Evolutionary conservation across 2,888 invertebrate genomes (phyloP).

Genomic region (Drosophila niveifrons): DNA sequence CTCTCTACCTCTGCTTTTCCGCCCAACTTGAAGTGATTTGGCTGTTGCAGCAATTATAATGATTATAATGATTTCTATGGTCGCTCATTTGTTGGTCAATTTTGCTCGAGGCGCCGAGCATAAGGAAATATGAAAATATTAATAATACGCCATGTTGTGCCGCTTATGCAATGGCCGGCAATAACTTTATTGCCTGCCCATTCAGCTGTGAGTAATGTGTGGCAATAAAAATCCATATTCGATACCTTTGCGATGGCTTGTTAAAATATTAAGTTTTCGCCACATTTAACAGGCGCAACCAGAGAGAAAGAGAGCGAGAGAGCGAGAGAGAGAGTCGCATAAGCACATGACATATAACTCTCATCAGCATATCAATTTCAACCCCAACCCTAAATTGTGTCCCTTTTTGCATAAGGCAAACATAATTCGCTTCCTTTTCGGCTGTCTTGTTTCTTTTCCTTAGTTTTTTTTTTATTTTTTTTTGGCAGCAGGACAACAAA

Average conservation of each 20-base stretch:
- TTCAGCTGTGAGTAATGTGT: constrained; percentile 56
- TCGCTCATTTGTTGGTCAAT: constrained; percentile 34
- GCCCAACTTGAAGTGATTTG: constrained; percentile 39
- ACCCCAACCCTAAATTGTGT: constrained; percentile 19
- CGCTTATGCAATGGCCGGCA: constrained; percentile 46
- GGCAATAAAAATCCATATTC: constrained; percentile 43
- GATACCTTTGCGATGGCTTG: constrained; percentile 50
- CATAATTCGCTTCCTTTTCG: constrained; percentile 72
- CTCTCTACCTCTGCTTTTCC: not conserved
- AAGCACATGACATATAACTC: constrained; percentile 33
- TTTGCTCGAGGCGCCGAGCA: constrained; percentile 21
- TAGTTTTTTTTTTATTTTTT: not conserved
- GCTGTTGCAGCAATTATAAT: constrained; percentile 44
- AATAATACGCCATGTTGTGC: constrained; percentile 63
- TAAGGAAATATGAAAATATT: constrained; percentile 43
- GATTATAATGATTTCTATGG: constrained; percentile 37
- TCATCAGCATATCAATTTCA: constrained; percentile 68
- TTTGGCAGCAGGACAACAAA: constrained; percentile 46
- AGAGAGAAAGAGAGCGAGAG: not conserved
- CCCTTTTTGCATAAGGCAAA: constrained; percentile 65
- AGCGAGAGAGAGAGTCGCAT: not conserved
- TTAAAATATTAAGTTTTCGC: constrained; percentile 67
- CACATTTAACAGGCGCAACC: constrained; percentile 51
- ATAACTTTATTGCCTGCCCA: constrained; percentile 46
- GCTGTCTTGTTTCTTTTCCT: not conserved